Evolutionary conservation across 2,113 vertebrate genomes (phyloP).

Genomic region (Microcebus ravelobensis): DNA sequence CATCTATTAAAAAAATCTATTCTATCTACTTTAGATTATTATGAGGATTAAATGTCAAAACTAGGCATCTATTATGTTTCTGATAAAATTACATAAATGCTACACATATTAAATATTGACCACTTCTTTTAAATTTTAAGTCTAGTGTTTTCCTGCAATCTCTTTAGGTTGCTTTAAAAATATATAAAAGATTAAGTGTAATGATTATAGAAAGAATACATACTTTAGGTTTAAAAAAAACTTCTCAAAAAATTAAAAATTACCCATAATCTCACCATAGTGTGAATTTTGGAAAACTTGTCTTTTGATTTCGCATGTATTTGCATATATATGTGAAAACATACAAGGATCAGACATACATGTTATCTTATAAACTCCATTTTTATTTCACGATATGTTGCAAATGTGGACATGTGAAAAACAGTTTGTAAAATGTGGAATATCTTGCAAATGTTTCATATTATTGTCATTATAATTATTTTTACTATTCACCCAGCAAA

Average conservation of each 20-base stretch:
- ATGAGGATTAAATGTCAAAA: neutral
- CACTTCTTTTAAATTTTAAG: neutral
- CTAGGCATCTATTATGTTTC: neutral
- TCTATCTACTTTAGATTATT: neutral
- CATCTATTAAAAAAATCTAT: neutral
- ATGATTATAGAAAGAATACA: conserved; percentile 9
- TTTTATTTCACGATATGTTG: conserved; percentile 40
- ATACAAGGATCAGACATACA: neutral
- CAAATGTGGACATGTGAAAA: neutral
- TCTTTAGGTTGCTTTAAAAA: conserved; percentile 30
- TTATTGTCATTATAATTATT: neutral
- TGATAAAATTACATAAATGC: neutral
- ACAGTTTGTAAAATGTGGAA: neutral
- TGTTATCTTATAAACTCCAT: neutral
- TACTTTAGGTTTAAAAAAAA: neutral
- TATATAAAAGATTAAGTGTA: neutral
- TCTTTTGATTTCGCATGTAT: neutral
- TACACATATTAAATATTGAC: neutral
- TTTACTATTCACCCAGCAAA: conserved; percentile 1
- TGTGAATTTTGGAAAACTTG: neutral
- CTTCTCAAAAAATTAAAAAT: neutral
- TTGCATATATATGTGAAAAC: neutral
- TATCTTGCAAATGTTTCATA: neutral
- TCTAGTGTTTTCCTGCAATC: conserved; percentile 7
- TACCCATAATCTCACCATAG: neutral